These are phyloP conservation scores for Siniperca obscura DNA, from an alignment of 2,797 vertebrate genomes.

Conservation along the genomic window DNA sequence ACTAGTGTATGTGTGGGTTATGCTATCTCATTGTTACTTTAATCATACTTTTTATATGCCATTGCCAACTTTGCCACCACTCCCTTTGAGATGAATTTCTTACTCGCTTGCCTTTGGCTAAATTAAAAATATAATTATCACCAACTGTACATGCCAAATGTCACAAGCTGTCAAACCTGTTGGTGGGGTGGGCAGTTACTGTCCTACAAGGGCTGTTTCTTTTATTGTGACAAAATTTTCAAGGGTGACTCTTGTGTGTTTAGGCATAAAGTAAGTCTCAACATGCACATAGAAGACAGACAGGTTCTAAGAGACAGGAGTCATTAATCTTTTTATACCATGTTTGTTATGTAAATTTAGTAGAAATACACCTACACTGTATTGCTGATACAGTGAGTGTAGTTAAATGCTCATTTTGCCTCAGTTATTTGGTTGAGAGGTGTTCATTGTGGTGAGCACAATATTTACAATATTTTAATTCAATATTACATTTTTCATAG, in stretches of 20 bases:
- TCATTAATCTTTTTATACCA: constrained; percentile 8
- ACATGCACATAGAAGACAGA: constrained; percentile 11
- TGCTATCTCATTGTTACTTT: constrained; percentile 19
- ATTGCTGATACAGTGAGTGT: background rate
- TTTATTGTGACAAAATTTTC: constrained; percentile 8
- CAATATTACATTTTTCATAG: background rate
- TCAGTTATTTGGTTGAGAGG: constrained; percentile 13
- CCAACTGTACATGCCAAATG: constrained; percentile 26
- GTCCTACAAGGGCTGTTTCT: background rate
- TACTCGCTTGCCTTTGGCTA: constrained; percentile 19
- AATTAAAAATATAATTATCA: constrained; percentile 47
- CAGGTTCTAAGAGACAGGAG: constrained; percentile 1
- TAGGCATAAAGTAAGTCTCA: background rate
- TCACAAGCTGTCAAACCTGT: constrained; percentile 61
- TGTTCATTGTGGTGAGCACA: background rate
- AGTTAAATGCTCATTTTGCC: constrained; percentile 7
- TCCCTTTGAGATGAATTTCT: constrained; percentile 39
- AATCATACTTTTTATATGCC: constrained; percentile 36
- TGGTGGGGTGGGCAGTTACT: constrained; percentile 14
- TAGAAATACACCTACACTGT: background rate
- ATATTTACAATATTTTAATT: background rate
- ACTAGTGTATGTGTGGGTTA: background rate
- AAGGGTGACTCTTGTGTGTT: background rate
- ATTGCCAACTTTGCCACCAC: constrained; percentile 44
- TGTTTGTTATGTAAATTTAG: background rate